Evolutionary conservation across 1,140 invertebrate species (phyloP), one percentile per base, ranked within the genome.

Genomic region (Drosophila novamexicana): DNA sequence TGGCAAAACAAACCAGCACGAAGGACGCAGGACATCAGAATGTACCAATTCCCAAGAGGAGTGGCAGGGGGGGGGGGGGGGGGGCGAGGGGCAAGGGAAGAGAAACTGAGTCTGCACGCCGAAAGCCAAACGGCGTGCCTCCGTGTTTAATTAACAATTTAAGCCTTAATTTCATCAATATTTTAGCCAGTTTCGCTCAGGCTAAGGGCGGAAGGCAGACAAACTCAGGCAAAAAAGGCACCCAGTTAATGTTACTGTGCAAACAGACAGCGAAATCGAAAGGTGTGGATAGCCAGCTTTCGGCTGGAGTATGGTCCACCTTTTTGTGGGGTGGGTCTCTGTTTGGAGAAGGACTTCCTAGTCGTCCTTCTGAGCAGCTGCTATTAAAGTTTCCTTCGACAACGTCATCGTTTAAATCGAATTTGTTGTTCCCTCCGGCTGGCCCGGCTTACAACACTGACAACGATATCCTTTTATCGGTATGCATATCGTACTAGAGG

Each of bases 71-170:
- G 8, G 12, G 14, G 22, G 9, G n/a, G 56, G n/a, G 7, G 37
- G 34, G 22, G 16, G 8, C 12, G 18, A 18, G 18, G 18, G 18
- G 18, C 18, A 18, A 34, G 22, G 12, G 36, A 9, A 32, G 53
- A 47, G 44, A 16, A 22, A 32, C 4, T 37, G 29, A 14, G 7
- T 0, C 10, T 42, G 61, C 14, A 22, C 22, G 1, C 14, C 16
- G 34, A 22, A 32, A 22, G 53, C 40, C 18, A 66, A 49, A 22
- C 18, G 42, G 42, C 63, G 42, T 50, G 12, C 61, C 64, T 68
- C 58, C 77, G 68, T 74, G 73, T 84, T 89, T 88, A 88, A 88
- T 88, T 88, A 84, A 80, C 83, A 89, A 81, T 88, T 88, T 84
- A 83, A 77, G 53, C 74, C 85, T 68, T 79, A 70, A 77, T 75